These are phyloP conservation scores for Smutsia temminckii DNA, from an alignment of 2,797 vertebrate species.

Conservation along the genomic window DNA sequence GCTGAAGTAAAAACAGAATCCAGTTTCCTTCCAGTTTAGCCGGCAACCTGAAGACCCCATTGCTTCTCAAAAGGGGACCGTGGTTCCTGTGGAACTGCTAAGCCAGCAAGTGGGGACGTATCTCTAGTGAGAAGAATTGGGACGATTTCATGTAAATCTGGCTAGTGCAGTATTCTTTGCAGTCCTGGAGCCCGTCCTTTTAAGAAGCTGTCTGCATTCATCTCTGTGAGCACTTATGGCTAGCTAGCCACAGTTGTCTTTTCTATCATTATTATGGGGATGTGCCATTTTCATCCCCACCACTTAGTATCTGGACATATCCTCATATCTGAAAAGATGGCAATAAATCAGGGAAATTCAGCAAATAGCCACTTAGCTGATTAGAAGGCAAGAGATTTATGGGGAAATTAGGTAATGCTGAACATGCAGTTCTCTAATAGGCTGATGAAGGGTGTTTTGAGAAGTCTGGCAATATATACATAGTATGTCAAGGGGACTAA, in stretches of 20 bases:
- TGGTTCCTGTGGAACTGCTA: not conserved
- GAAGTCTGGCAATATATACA: not conserved
- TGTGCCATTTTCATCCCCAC: conserved; percentile 61
- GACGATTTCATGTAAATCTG: not conserved
- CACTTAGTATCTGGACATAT: conserved; percentile 69
- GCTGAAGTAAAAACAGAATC: not conserved
- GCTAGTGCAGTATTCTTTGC: not conserved
- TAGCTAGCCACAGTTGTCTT: conserved; percentile 45
- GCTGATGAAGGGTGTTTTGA: not conserved
- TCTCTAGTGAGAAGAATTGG: not conserved
- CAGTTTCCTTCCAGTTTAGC: not conserved
- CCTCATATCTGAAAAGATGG: conserved; percentile 52
- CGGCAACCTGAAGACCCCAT: not conserved
- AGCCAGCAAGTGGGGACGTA: not conserved
- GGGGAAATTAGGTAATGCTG: conserved; percentile 72
- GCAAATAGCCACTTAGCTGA: conserved; percentile 77
- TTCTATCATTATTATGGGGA: conserved; percentile 48
- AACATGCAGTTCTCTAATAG: conserved; percentile 35
- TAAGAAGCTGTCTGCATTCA: not conserved
- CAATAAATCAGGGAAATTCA: conserved; percentile 72
- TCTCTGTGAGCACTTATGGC: not conserved
- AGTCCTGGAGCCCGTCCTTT: not conserved
- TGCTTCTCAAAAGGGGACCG: not conserved
- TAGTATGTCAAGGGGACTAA: not conserved
- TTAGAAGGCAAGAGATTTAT: conserved; percentile 79